Conservation (phyloP, 2,113 vertebrate species). For the Mohoua ochrocephala region DNA sequence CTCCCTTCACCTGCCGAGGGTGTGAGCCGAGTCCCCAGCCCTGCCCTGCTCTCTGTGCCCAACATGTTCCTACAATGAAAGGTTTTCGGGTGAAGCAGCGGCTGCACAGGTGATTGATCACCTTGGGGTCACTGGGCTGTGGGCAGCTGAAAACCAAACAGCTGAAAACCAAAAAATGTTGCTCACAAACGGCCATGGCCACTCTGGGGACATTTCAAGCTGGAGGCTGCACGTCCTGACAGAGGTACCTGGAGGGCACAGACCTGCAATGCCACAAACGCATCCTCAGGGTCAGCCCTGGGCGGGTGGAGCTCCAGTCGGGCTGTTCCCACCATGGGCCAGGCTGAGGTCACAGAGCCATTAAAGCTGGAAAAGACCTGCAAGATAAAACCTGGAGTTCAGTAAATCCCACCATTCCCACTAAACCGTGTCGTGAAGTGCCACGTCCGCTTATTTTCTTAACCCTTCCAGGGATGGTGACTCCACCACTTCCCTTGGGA, state of each 20-base stretch:
- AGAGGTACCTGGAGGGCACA: neutral
- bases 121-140: neutral
- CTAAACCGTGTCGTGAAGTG: fast-evolving
- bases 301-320: neutral
- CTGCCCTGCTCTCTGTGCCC: neutral
- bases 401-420: neutral
- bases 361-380: neutral
- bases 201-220: neutral
- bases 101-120: neutral
- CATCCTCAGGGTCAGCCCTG: no score
- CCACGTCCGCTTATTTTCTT: neutral
- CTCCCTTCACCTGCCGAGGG: neutral
- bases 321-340: neutral
- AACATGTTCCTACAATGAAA: fast-evolving
- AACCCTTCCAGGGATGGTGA: neutral
- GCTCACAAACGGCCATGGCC: neutral
- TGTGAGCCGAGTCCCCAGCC: neutral
- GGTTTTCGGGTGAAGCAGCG: neutral
- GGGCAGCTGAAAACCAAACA: neutral
- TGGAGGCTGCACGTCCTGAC: neutral
- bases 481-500: neutral
- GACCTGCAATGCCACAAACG: neutral
- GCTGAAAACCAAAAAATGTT: neutral
- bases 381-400: neutral
- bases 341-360: neutral